phyloP scores from a whole-genome alignment of 1,140 invertebrate genomes.

The Drosophila pseudoananassae region DNA sequence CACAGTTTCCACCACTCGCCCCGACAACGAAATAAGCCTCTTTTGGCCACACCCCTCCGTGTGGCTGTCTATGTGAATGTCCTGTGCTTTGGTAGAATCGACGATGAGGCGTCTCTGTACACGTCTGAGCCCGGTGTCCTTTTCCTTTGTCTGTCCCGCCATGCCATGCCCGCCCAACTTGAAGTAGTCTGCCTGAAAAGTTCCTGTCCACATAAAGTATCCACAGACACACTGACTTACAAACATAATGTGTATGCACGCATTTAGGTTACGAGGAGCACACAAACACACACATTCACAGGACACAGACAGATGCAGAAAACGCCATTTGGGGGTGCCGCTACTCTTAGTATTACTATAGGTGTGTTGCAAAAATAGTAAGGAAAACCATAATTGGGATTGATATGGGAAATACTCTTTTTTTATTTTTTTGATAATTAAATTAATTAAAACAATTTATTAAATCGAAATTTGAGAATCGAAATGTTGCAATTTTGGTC shows the following conservation, averaged over 20 bases:
- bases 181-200: conserved; percentile 55
- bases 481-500: background rate
- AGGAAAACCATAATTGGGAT: background rate
- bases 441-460: background rate
- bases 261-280: conserved; percentile 28
- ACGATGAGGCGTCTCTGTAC: conserved; percentile 30
- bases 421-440: background rate
- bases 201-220: conserved; percentile 49
- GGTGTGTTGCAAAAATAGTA: conserved; percentile 48
- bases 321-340: conserved; percentile 10
- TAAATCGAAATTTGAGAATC: background rate
- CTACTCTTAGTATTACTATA: conserved; percentile 10
- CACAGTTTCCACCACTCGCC: conserved; percentile 4
- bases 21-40: conserved; percentile 2
- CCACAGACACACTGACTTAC: conserved; percentile 34
- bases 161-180: conserved; percentile 11
- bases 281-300: conserved; percentile 10
- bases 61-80: conserved; percentile 14
- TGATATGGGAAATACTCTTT: conserved; percentile 30
- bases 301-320: conserved; percentile 3
- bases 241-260: conserved; percentile 36
- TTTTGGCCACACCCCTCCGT: conserved; percentile 28
- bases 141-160: conserved; percentile 24
- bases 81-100: conserved; percentile 13
- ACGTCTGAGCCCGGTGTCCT: conserved; percentile 34